Evolutionary conservation across 2,888 invertebrate genomes (phyloP), one percentile per base, ranked within the genome.

Genomic region (Amitus sp.): DNA sequence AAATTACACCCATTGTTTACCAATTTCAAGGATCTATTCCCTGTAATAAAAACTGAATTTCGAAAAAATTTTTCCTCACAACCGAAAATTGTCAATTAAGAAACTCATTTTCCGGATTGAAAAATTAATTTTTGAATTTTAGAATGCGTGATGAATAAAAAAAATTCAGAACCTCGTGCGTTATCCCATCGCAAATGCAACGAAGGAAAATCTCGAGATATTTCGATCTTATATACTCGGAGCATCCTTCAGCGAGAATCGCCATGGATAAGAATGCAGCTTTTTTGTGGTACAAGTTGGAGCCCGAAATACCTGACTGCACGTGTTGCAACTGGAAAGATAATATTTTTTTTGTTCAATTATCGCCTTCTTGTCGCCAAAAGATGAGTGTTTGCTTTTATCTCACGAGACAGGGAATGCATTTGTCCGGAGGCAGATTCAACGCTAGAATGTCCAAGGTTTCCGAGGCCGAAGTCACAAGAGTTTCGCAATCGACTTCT

Each of bases 211-310:
- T 83, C 69, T 89, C 85, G 37, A 93, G 82, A 78, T 91, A 91
- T 80, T 90, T 91, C 57, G 83, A 85, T 66, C 90, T 85, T 46
- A 93, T 90, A 62, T 89, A 86, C 72, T 92, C 92, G 0, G 91
- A 87, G 75, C 92, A 93, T 0, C 93, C 93, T 82, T 93, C 93
- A 1, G 90, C 89, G 58, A 91, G 84, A 17, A 92, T 89, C 15
- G 91, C 92, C 77, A 93, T 84, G 12, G 90, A 86, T 33, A 92
- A 81, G 78, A 89, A 92, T 1, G 90, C 89, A 5, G 90, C 92
- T 73, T 90, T 90, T 66, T 90, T 88, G 1, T 86, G 85, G 66
- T 87, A 85, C 7, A 87, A 83, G 72, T 91, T 86, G 7, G 81
- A 82, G 45, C 86, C 87, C 68, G 86, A 85, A 19, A 93, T 76